phyloP scores from a whole-genome alignment of 2,888 invertebrate genomes.

The Rhingia rostrata region DNA sequence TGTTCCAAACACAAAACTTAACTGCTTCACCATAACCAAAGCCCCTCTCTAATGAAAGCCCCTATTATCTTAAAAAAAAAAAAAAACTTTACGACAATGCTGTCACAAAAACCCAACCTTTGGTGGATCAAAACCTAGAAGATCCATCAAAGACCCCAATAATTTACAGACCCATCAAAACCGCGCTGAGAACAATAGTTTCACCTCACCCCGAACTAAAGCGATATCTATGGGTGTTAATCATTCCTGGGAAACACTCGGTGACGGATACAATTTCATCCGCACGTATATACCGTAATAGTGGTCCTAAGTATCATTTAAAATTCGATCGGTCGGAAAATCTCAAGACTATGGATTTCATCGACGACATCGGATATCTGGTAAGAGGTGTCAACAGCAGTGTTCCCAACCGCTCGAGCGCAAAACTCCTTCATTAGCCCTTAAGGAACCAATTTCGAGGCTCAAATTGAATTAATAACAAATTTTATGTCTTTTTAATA shows the following conservation, averaged over 20 bases:
- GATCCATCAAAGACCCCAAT: not conserved
- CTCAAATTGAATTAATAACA: constrained; percentile 72
- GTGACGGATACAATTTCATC: constrained; percentile 16
- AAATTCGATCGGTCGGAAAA: constrained; percentile 49
- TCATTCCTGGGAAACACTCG: not conserved
- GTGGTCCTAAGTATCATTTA: constrained; percentile 12
- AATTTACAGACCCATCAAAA: not conserved
- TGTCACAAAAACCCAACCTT: not conserved
- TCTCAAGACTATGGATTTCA: constrained; percentile 55
- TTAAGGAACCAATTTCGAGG: constrained; percentile 56
- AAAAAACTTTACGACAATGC: no score
- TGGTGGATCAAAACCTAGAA: not conserved
- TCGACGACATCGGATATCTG: constrained; percentile 48
- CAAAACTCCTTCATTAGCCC: constrained; percentile 64
- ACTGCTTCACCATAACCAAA: no score
- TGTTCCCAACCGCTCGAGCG: constrained; percentile 60
- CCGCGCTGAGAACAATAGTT: no score
- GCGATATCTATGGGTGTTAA: no score
- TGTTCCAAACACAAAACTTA: no score
- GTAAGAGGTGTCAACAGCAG: constrained; percentile 72
- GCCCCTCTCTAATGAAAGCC: no score
- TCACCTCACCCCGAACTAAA: no score
- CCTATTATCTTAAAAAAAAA: no score
- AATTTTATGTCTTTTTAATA: constrained; percentile 74
- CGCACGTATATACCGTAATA: constrained; percentile 6